phyloP scores from a whole-genome alignment of 1,140 invertebrate genomes.

The Argopecten irradians region DNA sequence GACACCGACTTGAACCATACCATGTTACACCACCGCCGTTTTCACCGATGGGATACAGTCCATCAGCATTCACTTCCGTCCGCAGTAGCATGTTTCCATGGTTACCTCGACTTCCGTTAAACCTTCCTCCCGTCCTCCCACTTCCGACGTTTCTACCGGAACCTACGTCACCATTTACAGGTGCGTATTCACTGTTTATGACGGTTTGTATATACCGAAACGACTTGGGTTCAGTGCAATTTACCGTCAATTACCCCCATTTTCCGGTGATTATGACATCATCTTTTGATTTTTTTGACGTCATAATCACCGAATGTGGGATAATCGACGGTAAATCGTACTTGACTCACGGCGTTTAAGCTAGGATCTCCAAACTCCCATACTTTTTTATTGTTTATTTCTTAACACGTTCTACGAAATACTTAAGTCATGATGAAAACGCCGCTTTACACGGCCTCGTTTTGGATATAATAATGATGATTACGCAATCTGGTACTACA shows the following conservation, averaged over 20 bases:
- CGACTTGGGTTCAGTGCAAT: neutral
- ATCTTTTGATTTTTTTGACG: too few relatives aligned
- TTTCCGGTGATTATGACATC: too few relatives aligned
- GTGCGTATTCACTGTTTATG: neutral
- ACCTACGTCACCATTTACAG: constrained; percentile 37
- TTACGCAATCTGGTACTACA: too few relatives aligned
- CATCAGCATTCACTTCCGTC: constrained; percentile 50
- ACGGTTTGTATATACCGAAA: neutral
- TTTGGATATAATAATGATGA: too few relatives aligned
- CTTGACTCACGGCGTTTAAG: too few relatives aligned
- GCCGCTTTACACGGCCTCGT: too few relatives aligned
- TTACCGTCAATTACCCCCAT: too few relatives aligned
- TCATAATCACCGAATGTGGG: neutral
- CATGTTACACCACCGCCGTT: constrained; percentile 44
- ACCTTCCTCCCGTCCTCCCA: constrained; percentile 49
- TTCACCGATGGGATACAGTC: constrained; percentile 40
- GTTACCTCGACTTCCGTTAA: constrained; percentile 52
- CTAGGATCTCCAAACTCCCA: neutral
- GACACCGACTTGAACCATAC: constrained; percentile 52
- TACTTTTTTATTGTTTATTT: neutral
- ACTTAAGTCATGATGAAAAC: too few relatives aligned
- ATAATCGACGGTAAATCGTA: neutral
- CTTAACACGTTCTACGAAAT: neutral
- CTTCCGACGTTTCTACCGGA: constrained; percentile 43
- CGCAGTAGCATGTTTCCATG: constrained; percentile 55